Base-by-base conservation (phyloP, 2,888 invertebrate genomes). In the Aphodius granarius region DNA sequence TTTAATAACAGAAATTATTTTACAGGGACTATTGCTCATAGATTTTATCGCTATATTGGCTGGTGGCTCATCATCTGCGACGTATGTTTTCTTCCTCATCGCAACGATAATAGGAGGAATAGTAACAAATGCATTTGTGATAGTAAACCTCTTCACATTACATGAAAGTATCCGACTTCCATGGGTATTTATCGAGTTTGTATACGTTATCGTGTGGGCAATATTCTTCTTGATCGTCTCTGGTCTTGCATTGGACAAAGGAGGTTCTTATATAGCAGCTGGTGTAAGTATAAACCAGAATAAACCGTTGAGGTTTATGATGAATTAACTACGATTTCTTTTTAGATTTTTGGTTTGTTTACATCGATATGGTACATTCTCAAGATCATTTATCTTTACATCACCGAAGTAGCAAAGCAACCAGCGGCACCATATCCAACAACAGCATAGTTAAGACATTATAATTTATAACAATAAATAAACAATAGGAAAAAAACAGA, bases 311-410 rank as follows among this genome's bases (percentile, higher is more conserved):
- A n/a, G n/a, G n/a, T n/a, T n/a, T n/a, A n/a, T n/a, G n/a, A 17
- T 43, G n/a, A 22, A 15, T 66, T 63, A 15, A 63, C 3, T 70
- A 74, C 22, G n/a, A 63, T 71, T n/a, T 71, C 18, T 74, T 74
- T n/a, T 74, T 64, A 74, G 74, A 70, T 74, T 63, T 74, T 74
- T 21, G 74, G 71, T 63, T 18, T 74, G 13, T 23, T 64, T 21
- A 74, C 74, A 4, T 16, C 63, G 5, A 20, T 74, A 13, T 70
- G 23, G 17, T 74, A 74, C 23, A 22, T 74, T 3, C 18, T 22
- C 22, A 74, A 74, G 17, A 64, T 70, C n/a, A 17, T 19, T 17
- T 71, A 70, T 21, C 20, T 74, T 6, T 71, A 74, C 64, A 74
- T 68, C 16, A 68, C 68, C 4, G 20, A 73, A 62, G 43, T 73